These are phyloP conservation scores for Pelagia noctiluca DNA, from an alignment of 30 jellyfish, hydroid and myxozoan species.

Conservation along the genomic window DNA sequence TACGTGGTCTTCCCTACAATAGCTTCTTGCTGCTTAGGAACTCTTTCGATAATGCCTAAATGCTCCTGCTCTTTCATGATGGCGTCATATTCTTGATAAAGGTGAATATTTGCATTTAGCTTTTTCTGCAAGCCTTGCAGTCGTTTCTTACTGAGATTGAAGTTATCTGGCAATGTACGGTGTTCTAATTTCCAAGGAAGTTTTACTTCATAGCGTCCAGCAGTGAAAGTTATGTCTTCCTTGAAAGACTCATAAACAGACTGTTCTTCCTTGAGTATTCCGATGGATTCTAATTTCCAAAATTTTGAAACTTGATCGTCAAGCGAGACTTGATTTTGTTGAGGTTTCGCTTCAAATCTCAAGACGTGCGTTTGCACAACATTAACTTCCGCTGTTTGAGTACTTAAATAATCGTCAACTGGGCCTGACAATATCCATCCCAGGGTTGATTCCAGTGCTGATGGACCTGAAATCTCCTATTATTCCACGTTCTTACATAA, in stretches of 20 bases:
- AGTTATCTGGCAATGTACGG: too few relatives aligned
- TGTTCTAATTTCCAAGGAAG: too few relatives aligned
- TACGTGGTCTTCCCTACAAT: too few relatives aligned
- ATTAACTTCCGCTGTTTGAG: background rate
- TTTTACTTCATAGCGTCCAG: too few relatives aligned
- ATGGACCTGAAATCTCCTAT: conserved; percentile 51
- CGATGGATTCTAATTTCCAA: background rate
- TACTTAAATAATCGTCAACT: background rate
- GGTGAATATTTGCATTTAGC: too few relatives aligned
- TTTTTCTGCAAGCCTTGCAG: too few relatives aligned
- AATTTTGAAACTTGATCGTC: conserved; percentile 8
- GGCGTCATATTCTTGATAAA: too few relatives aligned
- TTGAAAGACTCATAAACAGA: background rate
- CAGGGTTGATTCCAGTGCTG: conserved; percentile 40
- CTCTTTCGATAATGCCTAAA: too few relatives aligned
- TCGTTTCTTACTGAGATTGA: too few relatives aligned
- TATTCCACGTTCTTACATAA: conserved; percentile 15
- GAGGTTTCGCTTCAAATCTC: background rate
- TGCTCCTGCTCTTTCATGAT: too few relatives aligned
- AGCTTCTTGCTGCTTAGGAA: too few relatives aligned
- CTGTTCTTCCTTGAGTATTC: conserved; percentile 1
- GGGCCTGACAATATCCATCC: conserved; percentile 63
- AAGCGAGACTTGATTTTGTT: background rate
- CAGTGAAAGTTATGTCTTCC: too few relatives aligned
- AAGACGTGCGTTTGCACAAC: conserved; percentile 21